Evolutionary conservation across 2,113 vertebrate species (phyloP), one percentile per base, ranked within the genome.

Genomic region (Phylloscopus trochilus): DNA sequence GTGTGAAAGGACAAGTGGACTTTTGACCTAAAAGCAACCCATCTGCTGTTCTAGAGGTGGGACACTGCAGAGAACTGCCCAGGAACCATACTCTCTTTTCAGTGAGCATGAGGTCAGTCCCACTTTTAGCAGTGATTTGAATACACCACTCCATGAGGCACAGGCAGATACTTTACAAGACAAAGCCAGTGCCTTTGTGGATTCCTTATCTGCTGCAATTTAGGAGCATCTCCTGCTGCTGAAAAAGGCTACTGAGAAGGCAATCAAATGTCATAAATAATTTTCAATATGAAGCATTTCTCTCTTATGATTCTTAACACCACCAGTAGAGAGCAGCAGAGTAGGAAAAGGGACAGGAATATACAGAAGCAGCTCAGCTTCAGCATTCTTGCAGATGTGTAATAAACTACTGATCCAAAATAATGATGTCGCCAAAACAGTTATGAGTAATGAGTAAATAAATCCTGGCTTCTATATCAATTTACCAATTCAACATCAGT

Each of bases 261-360:
- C 49, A 64, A 66, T 80, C 0, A 0, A 33, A 67, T 37, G 69
- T 44, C 27, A 80, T 13, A 51, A 59, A 58, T 19, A n/a, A 30
- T n/a, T 87, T 88, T 20, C 52, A 85, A 4, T 14, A 41, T 3
- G 2, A 21, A 83, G n/a, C 3, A n/a, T 39, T 47, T 76, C 39
- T 79, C 6, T 58, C 47, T 39, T 43, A 17, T 0, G 1, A 47
- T 37, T 80, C 31, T 80, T 59, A 60, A 8, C 27, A 46, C n/a
- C 2, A 2, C 31, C 37, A 76, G 22, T 7, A 46, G 20, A 89
- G 35, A 55, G 16, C 8, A 73, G 43, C 47, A 73, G 59, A 3
- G 19, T 13, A 73, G 52, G 39, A 82, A 53, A 0, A 1, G 5
- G 46, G 46, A 64, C 17, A 16, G 1, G 12, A 31, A 74, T 1